These are phyloP conservation scores for Sebastes wilsoni DNA, from an alignment of 2,797 vertebrate genomes.

Conservation along the genomic window DNA sequence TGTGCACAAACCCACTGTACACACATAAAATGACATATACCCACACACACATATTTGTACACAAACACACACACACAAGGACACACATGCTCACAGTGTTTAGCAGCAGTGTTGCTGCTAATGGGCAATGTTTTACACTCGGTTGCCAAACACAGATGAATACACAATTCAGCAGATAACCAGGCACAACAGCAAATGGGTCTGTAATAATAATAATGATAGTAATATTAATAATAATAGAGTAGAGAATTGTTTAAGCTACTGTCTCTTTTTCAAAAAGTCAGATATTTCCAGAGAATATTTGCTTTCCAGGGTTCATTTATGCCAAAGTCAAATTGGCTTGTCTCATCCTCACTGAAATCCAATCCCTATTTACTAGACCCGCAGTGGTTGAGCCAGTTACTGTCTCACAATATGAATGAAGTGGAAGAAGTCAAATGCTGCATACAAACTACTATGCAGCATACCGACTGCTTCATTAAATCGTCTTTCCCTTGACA, in stretches of 20 bases:
- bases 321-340: neutral
- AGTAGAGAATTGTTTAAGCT: neutral
- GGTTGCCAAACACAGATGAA: conserved; percentile 61
- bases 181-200: neutral
- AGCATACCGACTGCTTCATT: neutral
- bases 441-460: neutral
- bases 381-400: neutral
- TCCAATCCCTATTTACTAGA: neutral
- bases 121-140: conserved; percentile 55
- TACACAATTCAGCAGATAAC: conserved; percentile 49
- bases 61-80: neutral
- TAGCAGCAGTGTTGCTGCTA: conserved; percentile 35
- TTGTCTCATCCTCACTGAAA: neutral
- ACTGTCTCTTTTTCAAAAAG: neutral
- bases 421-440: neutral
- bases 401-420: neutral
- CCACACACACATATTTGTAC: neutral
- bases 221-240: neutral
- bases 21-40: conserved; percentile 3
- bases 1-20: conserved; percentile 15
- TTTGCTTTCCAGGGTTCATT: neutral
- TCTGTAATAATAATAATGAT: neutral
- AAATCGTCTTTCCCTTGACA: neutral
- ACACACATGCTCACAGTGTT: conserved; percentile 20
- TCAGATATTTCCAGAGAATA: neutral